phyloP scores from a whole-genome alignment of 1,140 invertebrate genomes.

The Cotesia vestalis region DNA sequence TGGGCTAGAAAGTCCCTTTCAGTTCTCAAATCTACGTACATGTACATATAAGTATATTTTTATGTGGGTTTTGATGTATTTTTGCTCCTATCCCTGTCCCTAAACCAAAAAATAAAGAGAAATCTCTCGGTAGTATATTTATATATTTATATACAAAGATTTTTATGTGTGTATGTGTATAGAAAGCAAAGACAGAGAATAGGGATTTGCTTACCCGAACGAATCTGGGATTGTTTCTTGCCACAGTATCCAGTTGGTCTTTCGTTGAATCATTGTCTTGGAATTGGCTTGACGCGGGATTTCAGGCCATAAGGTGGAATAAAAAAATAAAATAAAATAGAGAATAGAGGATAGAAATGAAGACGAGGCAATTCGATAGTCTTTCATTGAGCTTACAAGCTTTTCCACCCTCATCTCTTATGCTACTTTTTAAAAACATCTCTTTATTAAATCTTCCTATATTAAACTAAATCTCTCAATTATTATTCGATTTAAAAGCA shows the following conservation, averaged over 20 bases:
- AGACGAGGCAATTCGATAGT: constrained; percentile 17
- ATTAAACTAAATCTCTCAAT: no score
- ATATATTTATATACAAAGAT: constrained; percentile 15
- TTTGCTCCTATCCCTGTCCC: no score
- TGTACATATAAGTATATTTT: no score
- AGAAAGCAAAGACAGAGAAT: constrained; percentile 12
- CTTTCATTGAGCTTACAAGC: constrained; percentile 11
- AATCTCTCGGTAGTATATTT: no score
- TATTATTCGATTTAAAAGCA: no score
- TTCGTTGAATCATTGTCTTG: constrained; percentile 38
- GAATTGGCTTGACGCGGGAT: constrained; percentile 37
- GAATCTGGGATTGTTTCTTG: constrained; percentile 33
- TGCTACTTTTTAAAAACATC: no score
- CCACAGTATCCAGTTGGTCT: constrained; percentile 26
- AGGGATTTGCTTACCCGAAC: constrained; percentile 29
- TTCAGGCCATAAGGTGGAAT: constrained; percentile 14
- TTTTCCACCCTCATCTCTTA: not conserved
- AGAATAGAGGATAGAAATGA: not conserved
- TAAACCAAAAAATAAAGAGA: no score
- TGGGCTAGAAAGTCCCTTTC: no score
- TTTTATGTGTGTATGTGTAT: not conserved
- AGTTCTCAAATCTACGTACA: no score
- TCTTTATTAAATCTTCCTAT: no score
- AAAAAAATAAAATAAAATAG: constrained; percentile 1
- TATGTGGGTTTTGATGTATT: no score